A percentile compares a stretch with the other conserved stretches of the same genome.
Conservation (phyloP, 2,888 invertebrate species). For the Abscondita cerata region DNA sequence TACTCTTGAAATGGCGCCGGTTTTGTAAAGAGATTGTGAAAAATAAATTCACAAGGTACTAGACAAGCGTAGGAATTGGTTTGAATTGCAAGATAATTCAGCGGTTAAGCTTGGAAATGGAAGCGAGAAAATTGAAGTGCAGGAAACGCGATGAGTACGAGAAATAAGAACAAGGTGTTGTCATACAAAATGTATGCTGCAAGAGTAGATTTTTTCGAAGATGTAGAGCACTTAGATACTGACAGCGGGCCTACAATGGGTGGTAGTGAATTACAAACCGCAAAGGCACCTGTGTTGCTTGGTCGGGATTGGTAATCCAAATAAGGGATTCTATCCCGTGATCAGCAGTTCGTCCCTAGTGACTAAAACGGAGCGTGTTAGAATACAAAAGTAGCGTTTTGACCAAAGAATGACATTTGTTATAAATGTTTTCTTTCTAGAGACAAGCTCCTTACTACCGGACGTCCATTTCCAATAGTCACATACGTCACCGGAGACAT, state of each 20-base stretch:
- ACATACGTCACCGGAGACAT: constrained; percentile 41
- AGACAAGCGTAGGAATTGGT: constrained; percentile 43
- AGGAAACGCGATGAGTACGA: constrained; percentile 42
- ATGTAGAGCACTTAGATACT: constrained; percentile 35
- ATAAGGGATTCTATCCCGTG: constrained; percentile 52
- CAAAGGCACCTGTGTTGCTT: constrained; percentile 44
- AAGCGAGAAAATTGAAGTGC: constrained; percentile 49
- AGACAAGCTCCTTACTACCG: constrained; percentile 26
- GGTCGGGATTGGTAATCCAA: constrained; percentile 52
- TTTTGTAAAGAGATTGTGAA: constrained; percentile 30
- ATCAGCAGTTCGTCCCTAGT: constrained; percentile 41
- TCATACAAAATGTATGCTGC: constrained; percentile 56
- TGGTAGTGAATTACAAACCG: constrained; percentile 52
- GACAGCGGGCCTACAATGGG: constrained; percentile 28
- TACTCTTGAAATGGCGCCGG: constrained; percentile 22
- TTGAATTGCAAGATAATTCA: constrained; percentile 49
- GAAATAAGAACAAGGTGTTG: constrained; percentile 49
- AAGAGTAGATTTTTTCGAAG: constrained; percentile 54
- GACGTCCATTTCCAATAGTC: constrained; percentile 39
- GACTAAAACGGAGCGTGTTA: constrained; percentile 36
- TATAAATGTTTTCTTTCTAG: constrained; percentile 45
- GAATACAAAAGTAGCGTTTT: constrained; percentile 39
- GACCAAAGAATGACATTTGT: constrained; percentile 44
- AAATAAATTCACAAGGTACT: constrained; percentile 38
- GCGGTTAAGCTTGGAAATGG: constrained; percentile 42